Evolutionary conservation across 2,113 vertebrate genomes (phyloP).

Genomic region (Riparia riparia): DNA sequence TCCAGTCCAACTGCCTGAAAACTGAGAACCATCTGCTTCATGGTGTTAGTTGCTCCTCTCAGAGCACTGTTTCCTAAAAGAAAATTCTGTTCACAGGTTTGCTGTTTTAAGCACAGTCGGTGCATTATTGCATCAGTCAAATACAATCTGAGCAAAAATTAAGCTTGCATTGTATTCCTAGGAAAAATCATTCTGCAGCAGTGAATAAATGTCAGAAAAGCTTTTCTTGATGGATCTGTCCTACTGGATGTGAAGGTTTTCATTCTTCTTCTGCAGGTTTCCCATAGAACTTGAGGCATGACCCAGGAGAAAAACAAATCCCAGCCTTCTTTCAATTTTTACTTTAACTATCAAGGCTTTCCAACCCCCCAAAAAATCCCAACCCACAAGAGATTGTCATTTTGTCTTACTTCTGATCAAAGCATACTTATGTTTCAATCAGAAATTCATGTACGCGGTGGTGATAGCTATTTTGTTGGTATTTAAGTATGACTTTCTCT

Average conservation of each 20-base stretch:
- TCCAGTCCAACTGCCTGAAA: background rate
- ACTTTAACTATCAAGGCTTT: background rate
- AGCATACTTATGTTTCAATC: background rate
- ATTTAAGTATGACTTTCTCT: background rate
- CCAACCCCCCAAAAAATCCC: fast-evolving
- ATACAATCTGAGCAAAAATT: constrained; percentile 7
- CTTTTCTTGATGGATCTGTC: background rate
- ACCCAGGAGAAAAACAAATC: background rate
- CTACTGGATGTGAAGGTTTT: background rate
- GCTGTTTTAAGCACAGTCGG: background rate
- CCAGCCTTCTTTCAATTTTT: background rate
- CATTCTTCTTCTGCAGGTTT: background rate
- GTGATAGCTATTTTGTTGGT: background rate
- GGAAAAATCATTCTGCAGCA: background rate
- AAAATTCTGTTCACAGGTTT: constrained; percentile 17
- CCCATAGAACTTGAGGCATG: background rate
- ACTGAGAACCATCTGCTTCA: background rate
- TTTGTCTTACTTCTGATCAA: background rate
- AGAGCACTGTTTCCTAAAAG: background rate
- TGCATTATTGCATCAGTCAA: background rate
- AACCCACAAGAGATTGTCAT: background rate
- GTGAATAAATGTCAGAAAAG: background rate
- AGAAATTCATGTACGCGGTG: background rate
- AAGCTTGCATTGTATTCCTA: background rate
- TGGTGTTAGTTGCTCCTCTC: background rate